Conservation (phyloP, 2,113 vertebrate species). For the Chamaetylas fuelleborni region DNA sequence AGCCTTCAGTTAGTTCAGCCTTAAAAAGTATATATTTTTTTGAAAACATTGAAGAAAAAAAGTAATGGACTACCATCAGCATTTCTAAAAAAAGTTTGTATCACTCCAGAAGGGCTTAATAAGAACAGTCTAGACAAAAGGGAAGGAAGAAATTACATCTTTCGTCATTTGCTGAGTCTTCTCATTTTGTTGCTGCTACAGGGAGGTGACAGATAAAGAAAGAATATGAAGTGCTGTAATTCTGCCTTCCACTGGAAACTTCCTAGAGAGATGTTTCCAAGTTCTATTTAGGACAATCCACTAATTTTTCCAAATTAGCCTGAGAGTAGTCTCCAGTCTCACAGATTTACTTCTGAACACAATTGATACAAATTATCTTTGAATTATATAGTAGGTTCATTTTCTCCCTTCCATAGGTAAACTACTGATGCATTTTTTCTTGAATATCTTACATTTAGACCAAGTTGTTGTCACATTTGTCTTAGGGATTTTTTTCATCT, state of each 20-base stretch:
- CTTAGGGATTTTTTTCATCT: neutral
- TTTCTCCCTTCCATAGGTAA: neutral
- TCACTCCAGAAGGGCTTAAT: neutral
- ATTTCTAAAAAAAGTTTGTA: neutral
- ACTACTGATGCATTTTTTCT: neutral
- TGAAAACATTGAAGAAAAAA: neutral
- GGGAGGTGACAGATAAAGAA: neutral
- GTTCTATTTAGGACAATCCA: fast-evolving
- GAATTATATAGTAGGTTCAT: neutral
- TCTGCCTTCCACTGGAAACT: neutral
- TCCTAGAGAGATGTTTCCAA: neutral
- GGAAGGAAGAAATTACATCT: neutral
- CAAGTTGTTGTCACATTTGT: neutral
- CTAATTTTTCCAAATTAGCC: neutral
- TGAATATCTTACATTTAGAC: neutral
- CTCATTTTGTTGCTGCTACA: neutral
- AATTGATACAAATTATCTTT: neutral
- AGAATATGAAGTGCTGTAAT: neutral
- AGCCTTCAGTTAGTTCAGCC: neutral
- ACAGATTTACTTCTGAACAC: neutral
- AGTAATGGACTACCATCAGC: neutral
- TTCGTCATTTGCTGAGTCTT: neutral
- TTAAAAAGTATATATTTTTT: neutral
- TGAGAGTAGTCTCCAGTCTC: neutral
- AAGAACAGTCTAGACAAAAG: neutral